Evolutionary conservation across 2,888 invertebrate genomes (phyloP).

Genomic region (Ectemnius continuus): DNA sequence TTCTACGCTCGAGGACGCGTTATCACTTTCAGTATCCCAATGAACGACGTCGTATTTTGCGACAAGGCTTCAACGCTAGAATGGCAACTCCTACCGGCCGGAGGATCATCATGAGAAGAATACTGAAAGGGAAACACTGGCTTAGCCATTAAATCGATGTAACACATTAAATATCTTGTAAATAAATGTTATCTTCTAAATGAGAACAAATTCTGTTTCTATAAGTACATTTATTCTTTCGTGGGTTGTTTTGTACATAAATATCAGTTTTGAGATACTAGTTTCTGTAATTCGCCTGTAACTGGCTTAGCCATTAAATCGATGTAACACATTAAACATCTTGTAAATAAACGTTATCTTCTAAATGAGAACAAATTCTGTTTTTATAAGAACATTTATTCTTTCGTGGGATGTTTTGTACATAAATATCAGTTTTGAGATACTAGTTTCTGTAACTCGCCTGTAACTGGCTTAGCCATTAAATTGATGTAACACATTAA

Average conservation of each 20-base stretch:
- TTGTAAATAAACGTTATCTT: slow-evolving; percentile 26
- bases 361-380: background rate
- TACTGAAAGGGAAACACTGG: slow-evolving; percentile 86
- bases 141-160: slow-evolving; percentile 82
- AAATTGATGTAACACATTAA: slow-evolving; percentile 56
- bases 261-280: no score
- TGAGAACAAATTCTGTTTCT: background rate
- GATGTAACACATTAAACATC: background rate
- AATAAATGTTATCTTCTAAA: slow-evolving; percentile 21
- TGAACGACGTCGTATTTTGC: slow-evolving; percentile 85
- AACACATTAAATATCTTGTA: slow-evolving; percentile 4
- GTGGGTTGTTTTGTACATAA: no score
- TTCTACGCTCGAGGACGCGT: slow-evolving; percentile 80
- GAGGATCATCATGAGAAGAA: slow-evolving; percentile 86
- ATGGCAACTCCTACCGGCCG: slow-evolving; percentile 86
- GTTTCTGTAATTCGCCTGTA: no score
- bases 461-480: slow-evolving; percentile 86
- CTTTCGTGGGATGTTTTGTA: no score
- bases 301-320: slow-evolving; percentile 84
- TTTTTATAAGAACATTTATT: background rate
- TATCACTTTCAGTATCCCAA: slow-evolving; percentile 87
- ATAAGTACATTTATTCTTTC: background rate
- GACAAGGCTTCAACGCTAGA: slow-evolving; percentile 85
- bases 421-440: no score
- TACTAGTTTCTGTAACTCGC: no score